Evolutionary conservation across 2,797 vertebrate genomes (phyloP).

Genomic region (Phrynocephalus vlangalii): DNA sequence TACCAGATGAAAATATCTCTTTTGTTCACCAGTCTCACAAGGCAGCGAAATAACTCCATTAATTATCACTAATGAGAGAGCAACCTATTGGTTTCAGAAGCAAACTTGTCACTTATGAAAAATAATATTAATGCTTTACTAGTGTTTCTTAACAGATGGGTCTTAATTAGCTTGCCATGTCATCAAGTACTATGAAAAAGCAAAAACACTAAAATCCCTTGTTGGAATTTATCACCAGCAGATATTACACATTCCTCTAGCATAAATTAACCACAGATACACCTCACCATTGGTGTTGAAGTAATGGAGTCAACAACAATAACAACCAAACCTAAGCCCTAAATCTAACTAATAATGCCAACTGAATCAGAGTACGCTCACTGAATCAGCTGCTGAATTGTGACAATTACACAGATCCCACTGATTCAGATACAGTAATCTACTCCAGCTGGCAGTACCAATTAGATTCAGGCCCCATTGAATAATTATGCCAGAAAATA

Average conservation of each 20-base stretch:
- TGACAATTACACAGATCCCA: no score
- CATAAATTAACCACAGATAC: not conserved
- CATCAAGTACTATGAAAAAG: slow-evolving; percentile 8
- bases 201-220: not conserved
- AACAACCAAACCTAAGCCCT: not conserved
- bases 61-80: slow-evolving; percentile 41
- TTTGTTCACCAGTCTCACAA: slow-evolving; percentile 24
- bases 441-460: no score
- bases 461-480: not conserved
- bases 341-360: no score
- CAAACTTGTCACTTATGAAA: slow-evolving; percentile 27
- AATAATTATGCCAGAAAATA: not conserved
- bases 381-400: no score
- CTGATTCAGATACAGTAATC: no score
- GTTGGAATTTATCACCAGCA: slow-evolving; percentile 3
- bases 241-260: not conserved
- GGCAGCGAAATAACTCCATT: slow-evolving; percentile 33
- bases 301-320: not conserved
- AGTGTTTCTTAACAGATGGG: slow-evolving; percentile 23
- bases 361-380: no score
- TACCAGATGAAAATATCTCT: slow-evolving; percentile 38
- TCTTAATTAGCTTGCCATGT: slow-evolving; percentile 17
- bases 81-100: slow-evolving; percentile 10
- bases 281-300: not conserved
- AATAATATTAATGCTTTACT: slow-evolving; percentile 32